Base-by-base conservation (phyloP, 1,140 invertebrate genomes). In the Marisa cornuarietis region DNA sequence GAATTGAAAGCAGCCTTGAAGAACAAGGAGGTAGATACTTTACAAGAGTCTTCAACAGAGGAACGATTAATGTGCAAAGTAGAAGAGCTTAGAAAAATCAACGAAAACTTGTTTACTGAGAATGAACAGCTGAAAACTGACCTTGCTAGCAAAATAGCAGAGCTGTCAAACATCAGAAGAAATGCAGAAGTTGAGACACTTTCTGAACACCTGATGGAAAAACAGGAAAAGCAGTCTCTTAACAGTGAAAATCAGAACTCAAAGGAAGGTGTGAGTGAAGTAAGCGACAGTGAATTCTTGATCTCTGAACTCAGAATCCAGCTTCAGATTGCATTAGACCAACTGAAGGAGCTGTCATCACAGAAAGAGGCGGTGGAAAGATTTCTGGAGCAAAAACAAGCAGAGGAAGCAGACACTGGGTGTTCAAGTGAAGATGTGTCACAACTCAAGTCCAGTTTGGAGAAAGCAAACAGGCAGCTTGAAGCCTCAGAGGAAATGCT, bases 71-170 rank as follows among this genome's bases (percentile, higher is more conserved):
- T 75, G 65, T 63, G 68, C 51, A 71, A 75, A 54, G 13, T 79
- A 49, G 81, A 85, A 49, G 51, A 80, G 51, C 73, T 82, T 14
- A 75, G 58, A 8, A 79, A 77, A 51, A 78, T 79, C 26, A 81
- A 80, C 24, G 77, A 83, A 51, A 66, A 78, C 31, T 71, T 78
- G 52, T 31, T 16, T 9, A 61, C 71, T 22, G 69, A 76, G 51
- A 82, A 83, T 52, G 52, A 81, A 68, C 78, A 80, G 42, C 61
- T 85, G 51, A 62, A 76, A 65, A 82, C 75, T 54, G 72, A 65
- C 18, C 31, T 74, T 51, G 26, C 49, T 6, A 52, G 68, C 52
- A 77, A 74, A 20, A 77, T 62, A 10, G 22, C 20, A 49, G n/a
- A 51, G 31, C 51, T 81, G 26, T 22, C 31, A 14, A 65, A 54